Conservation (phyloP, 2,888 invertebrate species). For the Drosophila nr. fundita region DNA sequence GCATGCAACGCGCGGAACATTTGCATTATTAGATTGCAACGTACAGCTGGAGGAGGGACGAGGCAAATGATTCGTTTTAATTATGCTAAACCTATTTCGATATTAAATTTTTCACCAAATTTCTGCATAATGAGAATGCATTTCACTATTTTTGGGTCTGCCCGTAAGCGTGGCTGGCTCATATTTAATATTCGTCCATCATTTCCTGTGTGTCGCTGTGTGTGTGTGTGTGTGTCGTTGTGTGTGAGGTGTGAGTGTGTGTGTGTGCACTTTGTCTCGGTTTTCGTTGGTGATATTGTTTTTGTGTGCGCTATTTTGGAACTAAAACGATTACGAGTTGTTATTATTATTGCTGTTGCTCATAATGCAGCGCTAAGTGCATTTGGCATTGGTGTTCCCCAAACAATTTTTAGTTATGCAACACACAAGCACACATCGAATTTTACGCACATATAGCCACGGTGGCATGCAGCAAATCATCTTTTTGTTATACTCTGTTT, state of each 20-base stretch:
- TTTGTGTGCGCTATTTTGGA: conserved; percentile 28
- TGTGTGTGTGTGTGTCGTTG: conserved; percentile 1
- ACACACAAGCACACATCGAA: not conserved
- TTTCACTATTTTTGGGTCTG: conserved; percentile 20
- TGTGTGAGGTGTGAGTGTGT: conserved; percentile 7
- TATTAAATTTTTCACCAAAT: conserved; percentile 31
- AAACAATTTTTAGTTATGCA: conserved; percentile 37
- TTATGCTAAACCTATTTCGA: conserved; percentile 27
- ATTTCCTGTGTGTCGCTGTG: conserved; percentile 1
- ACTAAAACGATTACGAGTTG: conserved; percentile 56
- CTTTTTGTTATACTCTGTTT: not conserved
- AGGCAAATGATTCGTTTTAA: conserved; percentile 15
- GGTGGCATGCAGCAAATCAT: conserved; percentile 6
- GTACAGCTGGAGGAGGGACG: not conserved
- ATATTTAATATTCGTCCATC: conserved; percentile 32
- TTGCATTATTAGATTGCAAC: conserved; percentile 20
- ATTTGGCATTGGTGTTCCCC: conserved; percentile 26
- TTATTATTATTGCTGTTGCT: conserved; percentile 29
- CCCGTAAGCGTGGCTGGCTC: conserved; percentile 4
- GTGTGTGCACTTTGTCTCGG: conserved; percentile 15
- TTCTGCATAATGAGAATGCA: conserved; percentile 39
- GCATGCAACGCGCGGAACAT: conserved; percentile 2
- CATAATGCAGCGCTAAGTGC: conserved; percentile 35
- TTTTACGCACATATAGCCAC: not conserved
- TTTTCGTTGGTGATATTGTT: conserved; percentile 37